A percentile compares a stretch with the other conserved stretches of the same genome.
Evolutionary conservation across 1,140 invertebrate genomes (phyloP).

Genomic region (Papilio glaucus): DNA sequence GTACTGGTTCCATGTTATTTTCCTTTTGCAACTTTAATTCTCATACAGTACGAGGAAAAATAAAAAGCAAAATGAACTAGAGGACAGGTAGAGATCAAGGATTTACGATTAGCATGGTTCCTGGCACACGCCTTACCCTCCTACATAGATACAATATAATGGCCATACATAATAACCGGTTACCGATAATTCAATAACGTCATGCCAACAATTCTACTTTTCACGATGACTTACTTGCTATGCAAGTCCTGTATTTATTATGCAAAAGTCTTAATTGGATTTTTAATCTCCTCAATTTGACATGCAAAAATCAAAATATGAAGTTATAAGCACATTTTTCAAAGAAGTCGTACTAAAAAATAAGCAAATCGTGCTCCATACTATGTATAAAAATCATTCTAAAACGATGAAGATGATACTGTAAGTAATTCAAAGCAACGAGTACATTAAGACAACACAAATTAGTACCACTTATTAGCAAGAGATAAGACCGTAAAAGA

Average conservation of each 20-base stretch:
- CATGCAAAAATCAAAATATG: too few relatives aligned
- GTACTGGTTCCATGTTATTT: constrained; percentile 15
- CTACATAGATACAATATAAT: neutral
- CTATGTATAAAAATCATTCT: neutral
- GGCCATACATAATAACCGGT: too few relatives aligned
- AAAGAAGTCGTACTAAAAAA: too few relatives aligned
- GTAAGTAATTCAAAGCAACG: neutral
- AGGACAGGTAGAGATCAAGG: neutral
- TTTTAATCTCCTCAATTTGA: too few relatives aligned
- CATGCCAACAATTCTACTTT: too few relatives aligned
- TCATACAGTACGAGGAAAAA: neutral
- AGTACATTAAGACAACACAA: constrained; percentile 1
- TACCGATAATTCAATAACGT: neutral
- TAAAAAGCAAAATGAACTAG: neutral
- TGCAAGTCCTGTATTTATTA: too few relatives aligned
- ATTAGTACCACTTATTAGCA: constrained; percentile 32
- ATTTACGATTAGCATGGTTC: neutral
- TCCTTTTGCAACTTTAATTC: neutral
- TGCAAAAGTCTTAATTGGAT: too few relatives aligned
- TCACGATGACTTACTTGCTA: too few relatives aligned
- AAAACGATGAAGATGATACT: neutral
- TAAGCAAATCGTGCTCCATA: too few relatives aligned
- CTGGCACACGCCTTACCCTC: neutral
- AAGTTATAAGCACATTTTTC: too few relatives aligned
- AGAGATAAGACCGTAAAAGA: constrained; percentile 34